A percentile compares a stretch with the other conserved stretches of the same genome.
Conservation (phyloP, 2,113 vertebrate genomes). For the Microcebus jonahi region DNA sequence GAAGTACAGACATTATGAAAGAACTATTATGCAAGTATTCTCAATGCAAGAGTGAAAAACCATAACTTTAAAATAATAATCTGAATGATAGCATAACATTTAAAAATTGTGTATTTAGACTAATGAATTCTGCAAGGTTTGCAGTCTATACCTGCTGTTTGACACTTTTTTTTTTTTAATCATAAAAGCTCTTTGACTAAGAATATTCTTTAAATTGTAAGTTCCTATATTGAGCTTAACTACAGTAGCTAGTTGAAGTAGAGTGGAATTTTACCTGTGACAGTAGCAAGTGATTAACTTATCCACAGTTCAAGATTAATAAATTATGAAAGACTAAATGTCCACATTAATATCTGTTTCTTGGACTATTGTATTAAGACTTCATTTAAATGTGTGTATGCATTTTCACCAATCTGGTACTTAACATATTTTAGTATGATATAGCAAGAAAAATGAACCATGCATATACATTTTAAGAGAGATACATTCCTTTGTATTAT, state of each 20-base stretch:
- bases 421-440: background rate
- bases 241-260: background rate
- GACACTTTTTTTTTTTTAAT: background rate
- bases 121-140: background rate
- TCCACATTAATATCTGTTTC: background rate
- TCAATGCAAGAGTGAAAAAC: background rate
- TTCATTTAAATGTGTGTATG: background rate
- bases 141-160: background rate
- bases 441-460: background rate
- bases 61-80: background rate
- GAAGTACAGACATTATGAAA: background rate
- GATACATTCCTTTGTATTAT: background rate
- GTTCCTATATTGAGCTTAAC: background rate
- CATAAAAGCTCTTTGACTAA: background rate
- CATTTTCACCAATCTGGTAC: background rate
- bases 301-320: background rate
- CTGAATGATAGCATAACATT: background rate
- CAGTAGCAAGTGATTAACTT: background rate
- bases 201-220: background rate
- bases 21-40: background rate
- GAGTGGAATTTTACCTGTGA: background rate
- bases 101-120: background rate
- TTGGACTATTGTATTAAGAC: background rate
- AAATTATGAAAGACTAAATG: background rate
- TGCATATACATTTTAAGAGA: background rate